Evolutionary conservation across 2,888 invertebrate genomes (phyloP), one percentile per base, ranked within the genome.

Genomic region (Neelides folsomi): DNA sequence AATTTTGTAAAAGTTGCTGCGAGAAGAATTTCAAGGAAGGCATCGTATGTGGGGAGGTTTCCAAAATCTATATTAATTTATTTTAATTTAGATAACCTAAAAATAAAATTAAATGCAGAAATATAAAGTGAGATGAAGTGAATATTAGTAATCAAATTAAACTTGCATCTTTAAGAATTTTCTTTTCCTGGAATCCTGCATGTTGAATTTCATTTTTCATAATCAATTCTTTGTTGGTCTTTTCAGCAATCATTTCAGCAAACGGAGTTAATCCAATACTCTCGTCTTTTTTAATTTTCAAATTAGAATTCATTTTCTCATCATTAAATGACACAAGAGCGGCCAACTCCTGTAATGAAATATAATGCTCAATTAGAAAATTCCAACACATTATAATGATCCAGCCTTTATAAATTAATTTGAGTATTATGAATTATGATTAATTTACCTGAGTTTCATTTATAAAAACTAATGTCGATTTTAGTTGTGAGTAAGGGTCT

Each of bases 31-130:
- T 56, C n/a, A 59, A 39, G 0, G 60, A 60, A 10, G 62, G 62
- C 62, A 63, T 63, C 13, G 62, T 60, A 44, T 63, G 60, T 4
- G 62, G 62, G n/a, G 62, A 63, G 2, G 56, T 47, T 38, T 63
- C 60, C 56, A 63, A 59, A 8, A 63, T 56, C 60, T 63, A 20
- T 7, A 45, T 38, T 49, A 44, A 42, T 13, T 13, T 13, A 49
- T 43, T 42, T 6, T 19, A 9, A 13, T 5, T 18, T 36, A 1
- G 2, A 13, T 15, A 12, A 45, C 7, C 44, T 5, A 13, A 36
- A 15, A 2, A 44, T 41, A 34, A 16, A 12, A 35, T 43, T 34
- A 2, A 5, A 36, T 12, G 19, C 12, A 18, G 27, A 4, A 44
- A 6, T 16, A 49, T 13, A 44, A n/a, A n/a, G n/a, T n/a, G n/a